phyloP scores from a whole-genome alignment of 2,888 invertebrate genomes.

The Tenthredo livida region DNA sequence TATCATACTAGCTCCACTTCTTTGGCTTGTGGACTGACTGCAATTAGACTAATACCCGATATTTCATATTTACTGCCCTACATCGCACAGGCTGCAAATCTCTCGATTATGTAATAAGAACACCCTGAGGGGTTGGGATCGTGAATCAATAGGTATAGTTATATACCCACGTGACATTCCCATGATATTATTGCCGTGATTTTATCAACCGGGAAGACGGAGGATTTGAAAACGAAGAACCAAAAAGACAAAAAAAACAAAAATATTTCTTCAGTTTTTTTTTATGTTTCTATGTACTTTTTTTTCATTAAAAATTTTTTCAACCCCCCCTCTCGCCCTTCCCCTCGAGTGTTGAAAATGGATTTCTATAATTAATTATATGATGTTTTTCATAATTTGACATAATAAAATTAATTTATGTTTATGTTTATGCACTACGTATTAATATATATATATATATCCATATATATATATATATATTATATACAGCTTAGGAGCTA shows the following conservation, averaged over 20 bases:
- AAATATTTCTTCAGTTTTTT: too few relatives aligned
- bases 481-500: background rate
- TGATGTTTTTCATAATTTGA: background rate
- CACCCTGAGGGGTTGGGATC: slow-evolving; percentile 3
- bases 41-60: slow-evolving; percentile 60
- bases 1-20: slow-evolving; percentile 74
- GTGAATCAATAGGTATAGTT: background rate
- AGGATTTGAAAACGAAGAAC: background rate
- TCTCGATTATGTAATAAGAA: background rate
- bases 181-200: background rate
- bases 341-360: background rate
- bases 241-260: too few relatives aligned
- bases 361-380: background rate
- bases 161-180: background rate
- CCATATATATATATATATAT: too few relatives aligned
- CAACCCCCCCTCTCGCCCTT: too few relatives aligned
- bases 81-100: slow-evolving; percentile 3
- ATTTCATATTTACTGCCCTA: slow-evolving; percentile 5
- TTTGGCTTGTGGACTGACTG: slow-evolving; percentile 76
- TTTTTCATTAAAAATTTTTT: background rate
- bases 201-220: background rate
- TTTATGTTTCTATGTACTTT: too few relatives aligned
- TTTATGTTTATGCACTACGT: too few relatives aligned
- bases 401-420: background rate
- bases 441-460: background rate